Percentiles rank a stretch among this genome's conserved stretches.
phyloP scores from a whole-genome alignment of 2,888 invertebrate genomes.

The Hirudinaria manillensis region DNA sequence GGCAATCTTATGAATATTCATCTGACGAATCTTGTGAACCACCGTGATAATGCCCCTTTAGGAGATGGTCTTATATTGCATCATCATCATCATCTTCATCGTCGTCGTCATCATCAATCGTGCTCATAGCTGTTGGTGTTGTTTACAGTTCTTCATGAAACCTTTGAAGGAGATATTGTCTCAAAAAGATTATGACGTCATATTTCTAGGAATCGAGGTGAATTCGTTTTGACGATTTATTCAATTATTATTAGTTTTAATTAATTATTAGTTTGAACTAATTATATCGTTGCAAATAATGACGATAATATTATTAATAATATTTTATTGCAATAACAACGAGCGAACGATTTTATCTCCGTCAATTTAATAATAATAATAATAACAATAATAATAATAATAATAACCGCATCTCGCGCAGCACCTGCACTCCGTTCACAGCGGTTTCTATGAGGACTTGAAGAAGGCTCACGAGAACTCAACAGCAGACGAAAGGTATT shows the following conservation, averaged over 20 bases:
- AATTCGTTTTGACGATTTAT: not conserved
- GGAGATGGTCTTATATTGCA: too few species aligned
- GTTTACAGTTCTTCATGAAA: conserved; percentile 53
- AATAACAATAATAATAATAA: too few species aligned
- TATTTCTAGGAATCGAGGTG: conserved; percentile 89
- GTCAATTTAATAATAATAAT: too few species aligned
- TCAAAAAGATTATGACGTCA: conserved; percentile 69
- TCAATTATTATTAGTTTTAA: not conserved
- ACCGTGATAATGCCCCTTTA: too few species aligned
- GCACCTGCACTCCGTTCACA: conserved; percentile 80
- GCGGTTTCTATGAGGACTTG: conserved; percentile 74
- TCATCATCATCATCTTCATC: too few species aligned
- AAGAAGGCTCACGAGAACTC: conserved; percentile 56
- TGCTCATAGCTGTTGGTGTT: too few species aligned
- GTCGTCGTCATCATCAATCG: too few species aligned
- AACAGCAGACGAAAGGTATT: not conserved
- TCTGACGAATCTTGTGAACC: too few species aligned
- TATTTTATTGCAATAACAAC: too few species aligned
- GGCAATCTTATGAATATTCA: too few species aligned
- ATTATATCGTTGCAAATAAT: not conserved
- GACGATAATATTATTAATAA: not conserved
- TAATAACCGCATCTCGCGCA: conserved; percentile 48
- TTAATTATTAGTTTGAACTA: not conserved
- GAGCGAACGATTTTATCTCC: too few species aligned
- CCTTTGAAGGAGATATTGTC: conserved; percentile 65